Base-by-base conservation (phyloP, 1,140 invertebrate genomes). In the Zaprionus inermis region DNA sequence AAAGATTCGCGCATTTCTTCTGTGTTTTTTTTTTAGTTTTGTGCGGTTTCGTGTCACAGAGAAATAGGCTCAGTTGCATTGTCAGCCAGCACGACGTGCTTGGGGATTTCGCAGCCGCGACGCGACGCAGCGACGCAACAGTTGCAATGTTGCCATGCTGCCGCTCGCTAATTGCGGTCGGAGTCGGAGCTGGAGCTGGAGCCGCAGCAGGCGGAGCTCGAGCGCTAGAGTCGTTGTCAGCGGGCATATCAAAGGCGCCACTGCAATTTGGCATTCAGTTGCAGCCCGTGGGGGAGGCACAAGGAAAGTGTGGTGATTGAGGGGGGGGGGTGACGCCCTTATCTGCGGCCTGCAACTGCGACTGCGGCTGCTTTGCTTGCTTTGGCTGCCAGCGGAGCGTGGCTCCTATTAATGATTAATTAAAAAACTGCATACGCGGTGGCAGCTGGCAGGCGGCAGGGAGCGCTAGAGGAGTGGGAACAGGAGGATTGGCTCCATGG, bases 351-450 rank as follows among this genome's bases (percentile, higher is more conserved):
- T 57, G 28, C 46, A 55, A 38, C 55, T 56, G 11, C 46, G 59
- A 38, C 55, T 56, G 11, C 22, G 28, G 16, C 41, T 61, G 28
- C 41, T 77, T 72, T 79, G 38, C 57, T 65, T 71, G 68, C 73
- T 76, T 66, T 72, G 60, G 20, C 22, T 72, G 77, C 67, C 82
- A 88, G 70, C 80, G 69, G 56, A 88, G 83, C 83, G 79, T 86
- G 79, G 79, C 70, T 79, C 55, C 75, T 79, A 88, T 86, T 88
- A 86, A 86, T 86, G 83, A 86, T 88, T 86, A 86, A 86, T 86
- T 86, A 83, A 86, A 88, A 86, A 86, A 79, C 68, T 79, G 83
- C 79, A 83, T 73, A 63, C 65, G 60, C 38, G 30, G 28, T 14
- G 11, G 16, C n/a, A n/a, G 52, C n/a, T 54, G 14, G 59, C 6